Base-by-base conservation (phyloP, 2,888 invertebrate species). In the Microplitis deprimator region DNA sequence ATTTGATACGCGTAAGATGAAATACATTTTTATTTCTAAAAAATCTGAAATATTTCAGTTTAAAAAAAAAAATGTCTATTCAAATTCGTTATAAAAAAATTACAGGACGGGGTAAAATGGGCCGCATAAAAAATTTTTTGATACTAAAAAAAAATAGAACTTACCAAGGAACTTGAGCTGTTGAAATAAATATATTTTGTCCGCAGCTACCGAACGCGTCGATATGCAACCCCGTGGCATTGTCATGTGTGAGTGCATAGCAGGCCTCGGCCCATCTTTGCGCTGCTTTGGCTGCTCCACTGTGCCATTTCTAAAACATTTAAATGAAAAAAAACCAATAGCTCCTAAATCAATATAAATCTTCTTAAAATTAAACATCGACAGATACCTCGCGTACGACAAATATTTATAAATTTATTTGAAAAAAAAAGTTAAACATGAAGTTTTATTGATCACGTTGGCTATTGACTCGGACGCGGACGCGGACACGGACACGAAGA, bases 131-230 rank as follows among this genome's bases (percentile, higher is more conserved):
- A 70, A 29, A 59, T 68, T 68, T 68, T 40, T 17, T 13, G n/a
- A 17, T 50, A 39, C n/a, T 6, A 40, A 50, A 50, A 50, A 50
- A 50, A 50, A 50, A 29, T 29, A 4, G 3, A 61, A 85, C 91
- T 91, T 91, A 95, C 96, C 96, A 96, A 41, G 95, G 95, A 38
- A 95, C 95, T 90, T 94, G 93, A 81, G 94, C 93, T 1, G 94
- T 93, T n/a, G 95, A 92, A 39, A 95, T 94, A 87, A 96, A 96
- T 78, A 96, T 93, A 89, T 96, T 96, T 89, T 96, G 96, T 1
- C 96, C 96, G 86, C 96, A 96, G 40, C 92, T 90, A 41, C 96
- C 96, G 81, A 93, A 93, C 78, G 92, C 90, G 16, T 94, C 92
- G 41, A 94, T 92, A 78, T 92, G 92, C 78, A 94, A 92, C 77